Percentiles rank a stretch among this genome's conserved stretches.
phyloP scores from a whole-genome alignment of 2,888 invertebrate genomes.

The Eristalinus aeneus region DNA sequence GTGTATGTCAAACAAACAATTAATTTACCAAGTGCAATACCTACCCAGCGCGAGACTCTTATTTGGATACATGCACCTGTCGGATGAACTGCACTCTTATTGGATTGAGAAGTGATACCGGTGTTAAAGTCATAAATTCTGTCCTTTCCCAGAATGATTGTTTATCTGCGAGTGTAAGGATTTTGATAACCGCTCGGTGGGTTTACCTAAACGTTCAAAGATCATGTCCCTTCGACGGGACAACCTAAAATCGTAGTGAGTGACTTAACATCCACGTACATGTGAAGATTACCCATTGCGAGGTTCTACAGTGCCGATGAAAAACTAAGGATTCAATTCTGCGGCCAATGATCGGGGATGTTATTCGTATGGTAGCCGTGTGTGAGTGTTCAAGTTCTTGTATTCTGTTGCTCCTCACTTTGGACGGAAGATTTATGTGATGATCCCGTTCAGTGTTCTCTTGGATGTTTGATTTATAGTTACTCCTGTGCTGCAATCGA shows the following conservation, averaged over 20 bases:
- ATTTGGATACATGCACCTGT: conserved; percentile 57
- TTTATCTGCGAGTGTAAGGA: conserved; percentile 6
- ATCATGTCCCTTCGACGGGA: conserved; percentile 53
- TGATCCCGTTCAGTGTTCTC: conserved; percentile 53
- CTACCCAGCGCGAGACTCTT: not conserved
- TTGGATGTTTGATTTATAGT: conserved; percentile 66
- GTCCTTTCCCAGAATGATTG: not conserved
- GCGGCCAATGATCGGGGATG: conserved; percentile 29
- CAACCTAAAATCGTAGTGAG: conserved; percentile 6
- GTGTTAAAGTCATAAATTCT: conserved; percentile 15
- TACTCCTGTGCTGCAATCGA: not conserved
- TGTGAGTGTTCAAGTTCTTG: conserved; percentile 1
- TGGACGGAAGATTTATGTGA: conserved; percentile 63
- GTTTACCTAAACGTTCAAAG: not conserved
- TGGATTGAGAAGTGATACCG: conserved; percentile 13
- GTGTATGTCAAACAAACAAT: conserved; percentile 68
- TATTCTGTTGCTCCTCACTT: conserved; percentile 5
- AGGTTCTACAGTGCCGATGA: not conserved
- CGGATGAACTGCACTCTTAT: conserved; percentile 44
- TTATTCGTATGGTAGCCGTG: conserved; percentile 6
- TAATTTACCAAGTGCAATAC: conserved; percentile 22
- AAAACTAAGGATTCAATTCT: conserved; percentile 5
- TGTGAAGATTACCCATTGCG: conserved; percentile 5
- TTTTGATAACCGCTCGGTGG: conserved; percentile 30
- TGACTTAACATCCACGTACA: not conserved